Base-by-base conservation (phyloP, 2,113 vertebrate genomes). In the Oplegnathus fasciatus region DNA sequence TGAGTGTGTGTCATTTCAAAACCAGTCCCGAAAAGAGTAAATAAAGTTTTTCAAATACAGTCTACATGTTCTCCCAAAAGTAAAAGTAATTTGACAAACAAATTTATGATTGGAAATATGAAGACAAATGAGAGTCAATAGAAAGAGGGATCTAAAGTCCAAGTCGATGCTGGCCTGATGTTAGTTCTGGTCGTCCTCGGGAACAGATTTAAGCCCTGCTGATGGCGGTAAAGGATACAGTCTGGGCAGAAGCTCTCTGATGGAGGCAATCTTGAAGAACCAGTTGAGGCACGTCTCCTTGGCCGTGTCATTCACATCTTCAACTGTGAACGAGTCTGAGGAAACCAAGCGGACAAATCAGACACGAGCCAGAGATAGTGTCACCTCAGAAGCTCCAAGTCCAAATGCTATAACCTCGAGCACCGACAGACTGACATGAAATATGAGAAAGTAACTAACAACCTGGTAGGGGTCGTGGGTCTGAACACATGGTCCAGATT, bases 211-310 rank as follows among this genome's bases (percentile, higher is more conserved):
- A 11, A 66, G 22, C n/a, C 2, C 2, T 54, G 44, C 37, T 42
- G 54, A 78, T 9, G 37, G 8, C 18, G 61, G 18, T 44, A 34
- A 96, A 96, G 97, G 98, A 99, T 99, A 99, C 98, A 99, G 94
- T 94, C 98, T 94, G 10, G 98, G 98, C 91, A 99, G 96, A 71
- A 99, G 97, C 85, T 99, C 98, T 93, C 98, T 95, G 93, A 99
- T 99, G 83, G 98, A 99, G 85, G 98, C 98, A 65, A 99, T 98
- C 95, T 99, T 99, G 94, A 98, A 99, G 95, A 99, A 99, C 98
- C 98, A 99, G 95, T 99, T 99, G 65, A 99, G 95, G 75, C 98
- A 99, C 1, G 98, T 99, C 94, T 99, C 98, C 88, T 98, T 99
- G 44, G 98, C 98, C 0, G 97, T 98, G 93, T 99, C 98, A 0